These are phyloP conservation scores for Crotalus horridus DNA, from an alignment of 2,113 vertebrate species.

Conservation along the genomic window DNA sequence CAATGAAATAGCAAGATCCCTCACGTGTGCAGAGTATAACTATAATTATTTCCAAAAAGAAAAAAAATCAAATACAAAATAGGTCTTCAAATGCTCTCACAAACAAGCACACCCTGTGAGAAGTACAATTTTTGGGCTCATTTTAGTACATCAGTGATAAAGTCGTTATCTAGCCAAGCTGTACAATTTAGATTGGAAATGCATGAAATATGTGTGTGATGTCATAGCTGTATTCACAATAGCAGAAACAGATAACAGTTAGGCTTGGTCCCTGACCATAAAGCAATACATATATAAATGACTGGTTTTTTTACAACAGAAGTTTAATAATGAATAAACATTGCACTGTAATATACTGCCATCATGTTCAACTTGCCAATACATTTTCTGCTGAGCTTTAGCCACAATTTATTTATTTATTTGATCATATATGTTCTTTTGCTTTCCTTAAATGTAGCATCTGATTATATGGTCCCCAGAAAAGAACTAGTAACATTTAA, in stretches of 20 bases:
- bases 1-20: not conserved
- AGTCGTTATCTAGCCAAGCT: rapidly evolving
- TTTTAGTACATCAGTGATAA: rapidly evolving
- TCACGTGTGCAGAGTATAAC: not conserved
- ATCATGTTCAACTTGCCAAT: conserved; percentile 5
- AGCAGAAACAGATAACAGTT: not conserved
- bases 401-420: not conserved
- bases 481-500: not conserved
- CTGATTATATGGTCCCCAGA: conserved; percentile 11
- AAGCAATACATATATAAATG: not conserved
- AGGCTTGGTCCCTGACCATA: not conserved
- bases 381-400: not conserved
- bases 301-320: not conserved
- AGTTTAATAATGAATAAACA: not conserved
- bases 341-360: not conserved
- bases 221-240: not conserved
- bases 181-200: not conserved
- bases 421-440: not conserved
- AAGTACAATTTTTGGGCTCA: not conserved
- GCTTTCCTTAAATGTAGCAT: not conserved
- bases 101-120: not conserved
- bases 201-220: not conserved
- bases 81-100: not conserved
- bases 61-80: not conserved
- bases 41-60: not conserved